These are phyloP conservation scores for Halcyon leucocephala DNA, from an alignment of 2,797 vertebrate genomes.

Conservation along the genomic window DNA sequence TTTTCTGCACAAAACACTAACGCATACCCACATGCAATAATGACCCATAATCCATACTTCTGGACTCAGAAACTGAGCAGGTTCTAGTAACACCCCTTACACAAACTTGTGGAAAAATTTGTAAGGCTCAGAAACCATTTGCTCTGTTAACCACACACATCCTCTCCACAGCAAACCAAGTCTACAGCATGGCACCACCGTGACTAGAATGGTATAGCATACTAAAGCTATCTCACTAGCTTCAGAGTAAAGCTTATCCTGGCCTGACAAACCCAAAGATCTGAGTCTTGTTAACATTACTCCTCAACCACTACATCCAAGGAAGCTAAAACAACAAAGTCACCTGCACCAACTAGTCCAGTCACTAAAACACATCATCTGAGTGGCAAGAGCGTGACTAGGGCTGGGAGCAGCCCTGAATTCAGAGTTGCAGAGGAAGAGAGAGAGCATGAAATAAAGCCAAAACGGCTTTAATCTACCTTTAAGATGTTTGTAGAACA, in stretches of 20 bases:
- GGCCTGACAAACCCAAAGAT: neutral
- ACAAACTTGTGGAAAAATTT: neutral
- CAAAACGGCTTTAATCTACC: neutral
- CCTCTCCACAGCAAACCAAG: neutral
- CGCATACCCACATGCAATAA: fast-evolving
- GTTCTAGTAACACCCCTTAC: neutral
- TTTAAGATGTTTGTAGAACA: neutral
- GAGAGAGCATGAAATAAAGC: neutral
- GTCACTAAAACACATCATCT: neutral
- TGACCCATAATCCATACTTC: neutral
- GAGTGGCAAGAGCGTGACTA: fast-evolving
- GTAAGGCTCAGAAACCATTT: neutral
- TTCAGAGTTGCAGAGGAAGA: neutral
- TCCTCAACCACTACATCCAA: neutral
- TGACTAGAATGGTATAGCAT: neutral
- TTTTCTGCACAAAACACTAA: neutral
- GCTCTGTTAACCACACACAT: neutral
- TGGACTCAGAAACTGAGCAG: neutral
- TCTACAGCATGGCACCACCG: neutral
- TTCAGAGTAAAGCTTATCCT: neutral
- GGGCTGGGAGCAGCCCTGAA: neutral
- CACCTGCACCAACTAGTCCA: neutral
- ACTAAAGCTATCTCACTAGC: neutral
- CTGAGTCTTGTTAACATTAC: fast-evolving
- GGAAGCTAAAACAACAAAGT: neutral